Evolutionary conservation across 2,888 invertebrate genomes (phyloP).

Genomic region (Drosophila anceps): DNA sequence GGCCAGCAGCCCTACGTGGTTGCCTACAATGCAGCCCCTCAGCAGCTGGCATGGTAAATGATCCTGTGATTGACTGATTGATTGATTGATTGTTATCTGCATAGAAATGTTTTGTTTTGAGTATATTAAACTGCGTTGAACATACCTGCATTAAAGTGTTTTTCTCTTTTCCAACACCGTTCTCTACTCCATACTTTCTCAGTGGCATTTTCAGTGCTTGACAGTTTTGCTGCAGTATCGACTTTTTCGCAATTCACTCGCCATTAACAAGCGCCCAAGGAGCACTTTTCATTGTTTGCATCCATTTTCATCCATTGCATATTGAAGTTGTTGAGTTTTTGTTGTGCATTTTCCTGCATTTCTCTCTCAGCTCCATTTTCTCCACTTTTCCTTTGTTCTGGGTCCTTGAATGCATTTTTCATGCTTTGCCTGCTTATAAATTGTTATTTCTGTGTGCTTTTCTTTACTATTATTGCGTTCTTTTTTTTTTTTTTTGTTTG

Average conservation of each 20-base stretch:
- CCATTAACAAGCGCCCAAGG: conserved; percentile 41
- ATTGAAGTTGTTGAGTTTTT: conserved; percentile 25
- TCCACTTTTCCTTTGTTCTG: conserved; percentile 29
- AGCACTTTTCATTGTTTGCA: conserved; percentile 25
- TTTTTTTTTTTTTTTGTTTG: neutral
- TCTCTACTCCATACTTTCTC: neutral
- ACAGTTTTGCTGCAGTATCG: conserved; percentile 16
- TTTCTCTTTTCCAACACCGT: neutral
- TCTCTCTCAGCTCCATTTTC: neutral
- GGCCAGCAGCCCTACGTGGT: conserved; percentile 70
- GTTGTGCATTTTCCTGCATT: conserved; percentile 2
- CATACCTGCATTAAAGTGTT: conserved; percentile 7
- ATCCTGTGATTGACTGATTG: neutral
- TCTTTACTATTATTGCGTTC: neutral
- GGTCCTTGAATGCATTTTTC: conserved; percentile 54
- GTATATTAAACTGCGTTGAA: conserved; percentile 36
- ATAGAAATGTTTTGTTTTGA: conserved; percentile 13
- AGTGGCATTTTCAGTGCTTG: conserved; percentile 8
- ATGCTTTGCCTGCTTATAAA: conserved; percentile 34
- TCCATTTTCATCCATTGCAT: conserved; percentile 31
- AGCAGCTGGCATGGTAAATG: conserved; percentile 71
- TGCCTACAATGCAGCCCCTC: conserved; percentile 65
- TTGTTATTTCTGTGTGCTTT: conserved; percentile 10
- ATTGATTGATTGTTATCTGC: conserved; percentile 29
- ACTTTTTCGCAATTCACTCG: conserved; percentile 50